Base-by-base conservation (phyloP, 2,797 vertebrate species). In the Tinamus major region DNA sequence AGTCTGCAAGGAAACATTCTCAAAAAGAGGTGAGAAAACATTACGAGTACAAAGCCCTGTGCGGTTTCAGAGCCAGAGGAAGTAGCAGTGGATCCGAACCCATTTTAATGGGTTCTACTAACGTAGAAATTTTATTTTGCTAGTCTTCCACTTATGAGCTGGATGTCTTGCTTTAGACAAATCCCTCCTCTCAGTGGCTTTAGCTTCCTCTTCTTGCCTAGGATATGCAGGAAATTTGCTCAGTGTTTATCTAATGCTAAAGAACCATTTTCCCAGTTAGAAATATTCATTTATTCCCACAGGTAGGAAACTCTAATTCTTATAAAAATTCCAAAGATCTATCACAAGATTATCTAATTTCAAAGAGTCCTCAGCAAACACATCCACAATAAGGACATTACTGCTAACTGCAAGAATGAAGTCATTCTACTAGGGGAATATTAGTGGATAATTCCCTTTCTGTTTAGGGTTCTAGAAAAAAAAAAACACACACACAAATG, bases 71-170 rank as follows among this genome's bases (percentile, higher is more conserved):
- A 86, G 76, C 56, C 23, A 86, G 16, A 81, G 71, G 64, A 42
- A 64, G 39, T 68, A 80, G 5, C 49, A 72, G 31, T 35, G 53
- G 33, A 78, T 78, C 90, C 83, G 55, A 91, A 85, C 21, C 24
- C 14, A 0, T 51, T 35, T 35, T 35, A 35, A 35, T 35, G 35
- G 35, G 35, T 35, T 35, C 35, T 41, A 71, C 0, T 72, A 70
- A 87, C 91, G n/a, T 44, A 69, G 55, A 86, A 76, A 61, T 87
- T 89, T 56, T 92, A 26, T 81, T 93, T 94, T 78, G 35, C 20
- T 58, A 33, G 7, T 46, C 39, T 88, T 94, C 48, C 53, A 61
- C 61, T 74, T 74, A 64, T 29, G 74, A 79, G 27, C 31, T 85
- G 42, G 63, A 62, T 33, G 20, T 49, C 71, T 86, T 58, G 37